phyloP scores from a whole-genome alignment of 2,797 vertebrate species.

The Hippopotamyrus pictus region DNA sequence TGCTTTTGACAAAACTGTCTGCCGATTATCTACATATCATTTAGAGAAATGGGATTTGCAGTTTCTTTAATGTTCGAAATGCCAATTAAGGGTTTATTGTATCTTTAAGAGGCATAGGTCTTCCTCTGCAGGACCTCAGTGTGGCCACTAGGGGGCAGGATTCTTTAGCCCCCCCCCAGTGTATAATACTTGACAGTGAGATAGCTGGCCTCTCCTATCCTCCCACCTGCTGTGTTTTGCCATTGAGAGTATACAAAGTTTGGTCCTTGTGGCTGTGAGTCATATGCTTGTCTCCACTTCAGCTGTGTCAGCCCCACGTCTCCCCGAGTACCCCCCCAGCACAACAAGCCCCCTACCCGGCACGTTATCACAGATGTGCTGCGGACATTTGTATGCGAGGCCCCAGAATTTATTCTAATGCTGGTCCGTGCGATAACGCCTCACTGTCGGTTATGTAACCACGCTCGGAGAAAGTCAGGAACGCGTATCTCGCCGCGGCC shows the following conservation, averaged over 20 bases:
- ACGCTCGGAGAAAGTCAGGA: neutral
- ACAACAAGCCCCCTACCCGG: neutral
- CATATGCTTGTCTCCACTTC: conserved; percentile 17
- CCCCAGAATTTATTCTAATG: neutral
- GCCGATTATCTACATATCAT: neutral
- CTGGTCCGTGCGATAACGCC: neutral
- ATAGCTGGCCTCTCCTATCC: neutral
- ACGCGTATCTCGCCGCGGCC: neutral
- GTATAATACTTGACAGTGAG: neutral
- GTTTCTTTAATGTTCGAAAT: neutral
- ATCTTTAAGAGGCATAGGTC: neutral
- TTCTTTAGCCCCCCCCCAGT: neutral
- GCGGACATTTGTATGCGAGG: neutral
- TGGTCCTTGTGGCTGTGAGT: conserved; percentile 6
- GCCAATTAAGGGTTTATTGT: neutral
- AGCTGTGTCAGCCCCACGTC: neutral
- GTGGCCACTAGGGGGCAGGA: neutral
- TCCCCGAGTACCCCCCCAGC: neutral
- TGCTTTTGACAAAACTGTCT: neutral
- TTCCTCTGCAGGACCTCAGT: neutral
- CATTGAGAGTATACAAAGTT: neutral
- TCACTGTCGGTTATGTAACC: conserved; percentile 4
- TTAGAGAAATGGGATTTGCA: neutral
- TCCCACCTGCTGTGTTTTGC: neutral
- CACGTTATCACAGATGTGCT: neutral